Conservation (phyloP, 2,797 vertebrate species). For the Xenopus petersii region DNA sequence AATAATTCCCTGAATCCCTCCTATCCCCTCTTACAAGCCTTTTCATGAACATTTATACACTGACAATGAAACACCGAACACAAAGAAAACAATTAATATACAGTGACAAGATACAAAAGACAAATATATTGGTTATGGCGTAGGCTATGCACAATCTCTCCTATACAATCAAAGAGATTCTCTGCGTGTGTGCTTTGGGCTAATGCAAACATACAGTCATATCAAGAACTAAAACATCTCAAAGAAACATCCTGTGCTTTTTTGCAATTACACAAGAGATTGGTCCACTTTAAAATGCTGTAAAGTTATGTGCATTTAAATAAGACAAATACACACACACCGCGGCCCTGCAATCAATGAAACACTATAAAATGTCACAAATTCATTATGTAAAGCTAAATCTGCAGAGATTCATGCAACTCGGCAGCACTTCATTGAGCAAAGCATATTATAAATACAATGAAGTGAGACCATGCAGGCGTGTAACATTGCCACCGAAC, state of each 20-base stretch:
- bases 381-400: constrained; percentile 32
- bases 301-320: constrained; percentile 43
- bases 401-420: constrained; percentile 24
- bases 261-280: constrained; percentile 17
- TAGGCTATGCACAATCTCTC: constrained; percentile 30
- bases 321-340: constrained; percentile 26
- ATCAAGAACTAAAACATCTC: constrained; percentile 12
- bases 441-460: constrained; percentile 13
- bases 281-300: constrained; percentile 1
- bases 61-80: no score
- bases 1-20: no score
- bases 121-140: constrained; percentile 38
- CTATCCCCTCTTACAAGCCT: no score
- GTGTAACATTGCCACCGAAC: background rate
- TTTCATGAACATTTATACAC: no score
- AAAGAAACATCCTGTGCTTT: constrained; percentile 18
- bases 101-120: constrained; percentile 21
- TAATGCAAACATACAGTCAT: constrained; percentile 8
- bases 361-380: constrained; percentile 26
- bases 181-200: constrained; percentile 6
- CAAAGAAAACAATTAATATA: constrained; percentile 14
- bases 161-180: constrained; percentile 19
- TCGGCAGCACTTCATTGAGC: constrained; percentile 18
- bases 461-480: background rate
- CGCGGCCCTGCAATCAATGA: constrained; percentile 35